Base-by-base conservation (phyloP, 2,888 invertebrate genomes). In the Oligia fasciuncula region DNA sequence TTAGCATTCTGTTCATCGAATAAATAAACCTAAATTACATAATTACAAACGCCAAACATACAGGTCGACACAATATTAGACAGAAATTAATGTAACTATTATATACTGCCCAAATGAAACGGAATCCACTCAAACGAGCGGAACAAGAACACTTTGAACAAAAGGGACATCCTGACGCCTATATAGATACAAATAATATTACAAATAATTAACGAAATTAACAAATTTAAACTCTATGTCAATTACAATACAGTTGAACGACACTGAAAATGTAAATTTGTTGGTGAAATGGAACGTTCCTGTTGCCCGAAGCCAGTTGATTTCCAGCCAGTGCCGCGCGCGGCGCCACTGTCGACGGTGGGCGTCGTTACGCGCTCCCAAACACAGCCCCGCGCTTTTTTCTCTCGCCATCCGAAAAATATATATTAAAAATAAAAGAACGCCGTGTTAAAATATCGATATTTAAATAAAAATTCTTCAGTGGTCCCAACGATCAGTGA, bases 311-410 rank as follows among this genome's bases (percentile, higher is more conserved):
- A 91, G 93, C 90, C 89, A 89, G 91, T 88, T 86, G 85, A 82
- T 94, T 95, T 94, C 91, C 92, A 92, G 93, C 90, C 96, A 96
- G 96, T 96, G 95, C 95, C 95, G 95, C 93, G 92, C 94, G 95
- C 92, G 96, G 96, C 96, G 96, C 96, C 96, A 95, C 95, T 94
- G 92, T 94, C 91, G 94, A 89, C 93, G 95, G 96, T 93, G 94
- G 94, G 94, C 95, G 96, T 94, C 94, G 94, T 93, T 93, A 92
- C 93, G 94, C 94, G 93, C 92, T 89, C 87, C 84, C 88, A 86
- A 88, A 87, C 79, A 71, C 86, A 87, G 90, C 83, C 92, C 91
- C 94, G 94, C 93, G 93, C 88, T 88, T 92, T 93, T 89, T 86
- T 83, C 85, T 86, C 87, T 88, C 86, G 88, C 88, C 85, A 80